Conservation (phyloP, 2,888 invertebrate species). For the Drosophila seclusa region DNA sequence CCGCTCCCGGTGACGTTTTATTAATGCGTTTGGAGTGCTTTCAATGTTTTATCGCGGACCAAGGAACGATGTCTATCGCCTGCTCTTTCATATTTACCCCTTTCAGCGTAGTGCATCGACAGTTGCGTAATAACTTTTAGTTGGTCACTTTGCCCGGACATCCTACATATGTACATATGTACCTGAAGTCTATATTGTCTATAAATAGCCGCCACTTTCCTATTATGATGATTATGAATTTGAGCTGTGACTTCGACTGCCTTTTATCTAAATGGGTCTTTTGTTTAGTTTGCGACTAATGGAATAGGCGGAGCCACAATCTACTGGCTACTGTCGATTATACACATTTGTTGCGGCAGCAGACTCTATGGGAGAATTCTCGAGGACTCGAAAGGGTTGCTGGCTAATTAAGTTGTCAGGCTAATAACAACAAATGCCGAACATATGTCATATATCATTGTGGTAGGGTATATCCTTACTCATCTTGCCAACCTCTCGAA, state of each 20-base stretch:
- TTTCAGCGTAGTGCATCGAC: conserved; percentile 56
- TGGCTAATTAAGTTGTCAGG: conserved; percentile 68
- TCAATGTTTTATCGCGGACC: conserved; percentile 73
- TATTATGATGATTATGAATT: conserved; percentile 72
- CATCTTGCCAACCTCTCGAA: not conserved
- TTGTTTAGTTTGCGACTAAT: conserved; percentile 70
- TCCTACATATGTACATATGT: conserved; percentile 10
- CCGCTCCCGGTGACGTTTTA: conserved; percentile 56
- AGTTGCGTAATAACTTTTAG: conserved; percentile 76
- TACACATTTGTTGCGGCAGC: conserved; percentile 45
- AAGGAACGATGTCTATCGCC: conserved; percentile 58
- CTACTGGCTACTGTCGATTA: conserved; percentile 40
- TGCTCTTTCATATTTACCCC: conserved; percentile 37
- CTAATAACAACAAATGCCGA: conserved; percentile 44
- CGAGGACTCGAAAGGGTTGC: conserved; percentile 29
- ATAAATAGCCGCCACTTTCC: conserved; percentile 49
- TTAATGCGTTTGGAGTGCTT: conserved; percentile 80
- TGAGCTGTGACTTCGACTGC: conserved; percentile 31
- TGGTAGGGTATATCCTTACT: not conserved
- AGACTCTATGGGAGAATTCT: not conserved
- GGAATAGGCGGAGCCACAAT: conserved; percentile 64
- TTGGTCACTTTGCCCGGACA: conserved; percentile 54
- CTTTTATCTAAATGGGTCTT: conserved; percentile 78
- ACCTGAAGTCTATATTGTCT: conserved; percentile 20
- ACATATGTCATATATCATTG: conserved; percentile 51